A percentile compares a stretch with the other conserved stretches of the same genome.
These are phyloP conservation scores for Camponotus floridanus DNA, from an alignment of 1,140 invertebrate genomes.

Conservation along the genomic window DNA sequence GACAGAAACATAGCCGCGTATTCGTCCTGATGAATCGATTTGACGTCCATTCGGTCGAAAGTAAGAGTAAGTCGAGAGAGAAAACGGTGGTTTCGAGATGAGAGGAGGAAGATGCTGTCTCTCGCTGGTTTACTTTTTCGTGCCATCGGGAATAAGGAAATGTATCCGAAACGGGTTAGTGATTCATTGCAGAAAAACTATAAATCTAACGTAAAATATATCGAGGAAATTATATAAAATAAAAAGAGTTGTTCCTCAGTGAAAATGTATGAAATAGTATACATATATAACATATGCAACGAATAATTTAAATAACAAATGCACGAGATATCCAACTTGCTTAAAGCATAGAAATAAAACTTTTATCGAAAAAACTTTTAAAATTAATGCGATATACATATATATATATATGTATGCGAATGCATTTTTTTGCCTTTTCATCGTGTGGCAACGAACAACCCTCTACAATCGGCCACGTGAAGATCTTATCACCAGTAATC, in stretches of 20 bases:
- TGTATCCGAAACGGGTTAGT: constrained; percentile 16
- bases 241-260: neutral
- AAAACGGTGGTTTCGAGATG: constrained; percentile 34
- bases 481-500: constrained; percentile 47
- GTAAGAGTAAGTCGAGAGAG: constrained; percentile 51
- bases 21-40: constrained; percentile 44
- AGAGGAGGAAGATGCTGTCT: constrained; percentile 25
- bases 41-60: constrained; percentile 22
- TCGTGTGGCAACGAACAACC: neutral
- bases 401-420: neutral
- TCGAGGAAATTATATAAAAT: neutral
- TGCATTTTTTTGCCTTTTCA: neutral
- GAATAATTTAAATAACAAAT: neutral
- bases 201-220: constrained; percentile 20
- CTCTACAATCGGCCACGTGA: constrained; percentile 10
- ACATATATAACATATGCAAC: neutral
- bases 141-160: constrained; percentile 41
- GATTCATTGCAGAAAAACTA: constrained; percentile 7
- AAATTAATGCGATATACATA: neutral
- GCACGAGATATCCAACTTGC: neutral
- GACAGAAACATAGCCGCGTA: neutral
- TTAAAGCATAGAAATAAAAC: neutral
- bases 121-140: constrained; percentile 57
- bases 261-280: neutral
- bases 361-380: neutral